Base-by-base conservation (phyloP, 2,888 invertebrate species). In the Alitta virens region DNA sequence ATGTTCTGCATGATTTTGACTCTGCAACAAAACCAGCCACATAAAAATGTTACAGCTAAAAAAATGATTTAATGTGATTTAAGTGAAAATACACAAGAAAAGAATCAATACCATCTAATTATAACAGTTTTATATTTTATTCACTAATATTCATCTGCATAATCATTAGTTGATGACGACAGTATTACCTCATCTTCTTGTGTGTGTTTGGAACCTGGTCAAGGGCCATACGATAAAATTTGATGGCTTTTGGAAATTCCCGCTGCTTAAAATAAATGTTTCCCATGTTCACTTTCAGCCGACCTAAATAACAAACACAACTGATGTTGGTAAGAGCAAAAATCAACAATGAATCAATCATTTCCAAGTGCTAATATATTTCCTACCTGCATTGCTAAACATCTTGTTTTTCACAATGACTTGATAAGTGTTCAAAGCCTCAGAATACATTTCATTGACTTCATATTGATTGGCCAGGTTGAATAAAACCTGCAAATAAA, bases 1-100 rank as follows among this genome's bases (percentile, higher is more conserved):
- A 99, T 98, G 78, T 99, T 99, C 83, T 97, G 96, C 88, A 97
- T 95, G 70, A 99, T 94, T 85, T 94, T 95, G 75, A 93, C 90
- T 78, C 93, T 92, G 62, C 14, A 68, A 67, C 5, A 33, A 33
- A 33, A 33, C 33, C n/a, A n/a, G n/a, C n/a, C n/a, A n/a, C n/a
- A n/a, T n/a, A n/a, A n/a, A n/a, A n/a, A n/a, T n/a, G n/a, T n/a
- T n/a, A n/a, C n/a, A n/a, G n/a, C n/a, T n/a, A n/a, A n/a, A 33
- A 12, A 33, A 33, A 33, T 33, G 33, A 33, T n/a, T n/a, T n/a
- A n/a, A n/a, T n/a, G n/a, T n/a, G n/a, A n/a, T n/a, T n/a, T n/a
- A n/a, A n/a, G n/a, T n/a, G n/a, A n/a, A n/a, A n/a, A n/a, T n/a
- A n/a, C n/a, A n/a, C n/a, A n/a, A n/a, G n/a, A 33, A 33, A 33